A percentile compares a stretch with the other conserved stretches of the same genome.
Evolutionary conservation across 2,113 vertebrate species (phyloP).

Genomic region (Catharus bicknelli): DNA sequence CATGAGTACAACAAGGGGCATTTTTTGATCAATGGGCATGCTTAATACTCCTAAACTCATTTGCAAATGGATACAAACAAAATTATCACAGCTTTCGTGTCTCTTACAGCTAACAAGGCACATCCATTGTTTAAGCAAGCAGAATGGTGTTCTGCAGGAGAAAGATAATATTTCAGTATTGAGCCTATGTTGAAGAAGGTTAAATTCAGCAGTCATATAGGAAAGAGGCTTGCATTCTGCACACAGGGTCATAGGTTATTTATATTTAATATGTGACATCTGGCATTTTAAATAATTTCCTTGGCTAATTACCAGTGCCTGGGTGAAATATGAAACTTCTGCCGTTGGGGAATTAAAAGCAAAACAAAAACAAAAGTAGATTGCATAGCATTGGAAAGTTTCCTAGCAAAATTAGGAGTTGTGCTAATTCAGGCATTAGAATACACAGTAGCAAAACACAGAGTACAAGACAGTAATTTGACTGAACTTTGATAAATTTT

Average conservation of each 20-base stretch:
- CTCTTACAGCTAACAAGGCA: neutral
- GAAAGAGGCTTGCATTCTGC: conserved; percentile 14
- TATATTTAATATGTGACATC: conserved; percentile 63
- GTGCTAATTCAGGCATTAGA: neutral
- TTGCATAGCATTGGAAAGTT: conserved; percentile 11
- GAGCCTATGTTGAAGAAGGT: neutral
- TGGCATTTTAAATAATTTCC: conserved; percentile 63
- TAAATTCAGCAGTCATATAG: conserved; percentile 29
- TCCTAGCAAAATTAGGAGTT: conserved; percentile 6
- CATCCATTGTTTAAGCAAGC: neutral
- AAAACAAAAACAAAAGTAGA: conserved; percentile 44
- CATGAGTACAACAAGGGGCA: neutral
- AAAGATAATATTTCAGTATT: neutral
- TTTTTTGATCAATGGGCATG: neutral
- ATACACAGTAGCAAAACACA: neutral
- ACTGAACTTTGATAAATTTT: neutral
- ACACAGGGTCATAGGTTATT: conserved; percentile 48
- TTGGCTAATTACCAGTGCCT: conserved; percentile 59
- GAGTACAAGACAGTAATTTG: neutral
- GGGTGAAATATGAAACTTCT: conserved; percentile 56
- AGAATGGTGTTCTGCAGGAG: neutral
- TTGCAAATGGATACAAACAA: neutral
- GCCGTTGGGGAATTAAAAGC: conserved; percentile 23
- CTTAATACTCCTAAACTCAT: neutral
- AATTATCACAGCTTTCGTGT: neutral